A percentile compares a stretch with the other conserved stretches of the same genome.
These are phyloP conservation scores for Acromyrmex echinatior DNA, from an alignment of 1,140 invertebrate genomes.

Conservation along the genomic window DNA sequence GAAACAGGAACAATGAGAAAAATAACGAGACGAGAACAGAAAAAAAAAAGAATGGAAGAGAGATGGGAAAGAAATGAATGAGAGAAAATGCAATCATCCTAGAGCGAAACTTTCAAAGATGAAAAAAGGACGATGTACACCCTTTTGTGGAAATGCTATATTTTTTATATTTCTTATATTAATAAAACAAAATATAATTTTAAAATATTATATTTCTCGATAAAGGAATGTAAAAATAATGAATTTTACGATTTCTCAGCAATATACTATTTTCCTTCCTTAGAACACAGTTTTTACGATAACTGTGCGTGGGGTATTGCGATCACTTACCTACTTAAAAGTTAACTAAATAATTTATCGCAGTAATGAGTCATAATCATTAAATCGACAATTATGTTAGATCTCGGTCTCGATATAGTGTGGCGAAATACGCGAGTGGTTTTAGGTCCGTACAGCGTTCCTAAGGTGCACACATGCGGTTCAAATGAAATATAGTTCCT, in stretches of 20 bases:
- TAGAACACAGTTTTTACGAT: no score
- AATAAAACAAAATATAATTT: no score
- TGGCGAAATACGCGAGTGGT: constrained; percentile 36
- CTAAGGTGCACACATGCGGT: constrained; percentile 46
- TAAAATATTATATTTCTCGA: no score
- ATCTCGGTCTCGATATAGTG: not conserved
- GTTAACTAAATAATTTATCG: not conserved
- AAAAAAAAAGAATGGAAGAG: constrained; percentile 1
- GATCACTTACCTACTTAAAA: no score
- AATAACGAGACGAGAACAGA: not conserved
- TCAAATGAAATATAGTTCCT: constrained; percentile 68
- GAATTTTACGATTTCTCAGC: no score
- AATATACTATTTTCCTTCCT: no score
- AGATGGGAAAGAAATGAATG: not conserved
- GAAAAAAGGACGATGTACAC: not conserved
- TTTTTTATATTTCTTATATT: not conserved
- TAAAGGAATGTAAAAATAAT: no score
- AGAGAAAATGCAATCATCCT: not conserved
- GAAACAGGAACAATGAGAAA: not conserved
- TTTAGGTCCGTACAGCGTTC: constrained; percentile 52
- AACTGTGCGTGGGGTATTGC: no score
- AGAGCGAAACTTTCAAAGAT: constrained; percentile 13
- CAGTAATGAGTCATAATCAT: not conserved
- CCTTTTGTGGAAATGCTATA: not conserved
- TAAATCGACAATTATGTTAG: not conserved